Percentiles rank a stretch among this genome's conserved stretches.
Evolutionary conservation across 2,888 invertebrate species (phyloP).

Genomic region (Napeogenes inachia): DNA sequence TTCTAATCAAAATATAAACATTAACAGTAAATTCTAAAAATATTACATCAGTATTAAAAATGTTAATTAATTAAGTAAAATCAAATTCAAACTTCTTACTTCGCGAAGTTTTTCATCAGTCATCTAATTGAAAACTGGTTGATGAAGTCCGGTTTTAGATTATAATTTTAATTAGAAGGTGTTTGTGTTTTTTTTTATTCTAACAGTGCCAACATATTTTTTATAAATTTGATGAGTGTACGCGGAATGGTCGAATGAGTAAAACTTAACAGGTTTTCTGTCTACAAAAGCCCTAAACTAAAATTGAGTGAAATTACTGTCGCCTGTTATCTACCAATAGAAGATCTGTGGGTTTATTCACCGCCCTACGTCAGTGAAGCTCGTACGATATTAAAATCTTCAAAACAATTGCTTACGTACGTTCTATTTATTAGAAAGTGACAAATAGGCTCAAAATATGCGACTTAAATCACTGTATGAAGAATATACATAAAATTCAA

Average conservation of each 20-base stretch:
- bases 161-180: background rate
- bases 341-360: constrained; percentile 29
- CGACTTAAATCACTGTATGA: no score
- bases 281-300: background rate
- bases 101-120: constrained; percentile 13
- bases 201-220: background rate
- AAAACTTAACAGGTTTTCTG: no score
- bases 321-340: constrained; percentile 15
- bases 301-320: constrained; percentile 8
- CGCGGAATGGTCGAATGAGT: no score
- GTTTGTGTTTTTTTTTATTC: no score
- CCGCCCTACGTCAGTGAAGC: constrained; percentile 26
- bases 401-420: constrained; percentile 14
- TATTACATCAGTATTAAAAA: constrained; percentile 18
- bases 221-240: no score
- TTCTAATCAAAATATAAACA: no score
- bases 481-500: no score
- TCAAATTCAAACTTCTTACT: constrained; percentile 1
- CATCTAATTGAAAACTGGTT: background rate
- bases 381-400: constrained; percentile 14
- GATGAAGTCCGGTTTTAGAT: background rate
- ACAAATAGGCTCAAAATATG: background rate
- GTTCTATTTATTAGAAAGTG: background rate
- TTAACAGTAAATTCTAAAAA: background rate
- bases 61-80: background rate